Percentiles rank a stretch among this genome's conserved stretches.
phyloP scores from a whole-genome alignment of 2,797 vertebrate genomes.

The Chloroceryle inda region DNA sequence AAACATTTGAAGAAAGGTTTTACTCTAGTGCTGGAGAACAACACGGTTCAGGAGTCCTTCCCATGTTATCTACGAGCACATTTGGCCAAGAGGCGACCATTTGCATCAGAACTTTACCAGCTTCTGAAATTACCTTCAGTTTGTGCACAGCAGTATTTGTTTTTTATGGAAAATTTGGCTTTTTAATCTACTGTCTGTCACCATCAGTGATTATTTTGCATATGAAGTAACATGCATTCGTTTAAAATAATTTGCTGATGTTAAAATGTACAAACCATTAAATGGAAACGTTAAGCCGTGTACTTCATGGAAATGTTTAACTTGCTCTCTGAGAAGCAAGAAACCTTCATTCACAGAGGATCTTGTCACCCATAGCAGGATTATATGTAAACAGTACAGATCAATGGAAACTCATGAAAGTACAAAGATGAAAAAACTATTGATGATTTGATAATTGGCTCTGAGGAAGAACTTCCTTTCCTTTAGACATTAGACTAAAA shows the following conservation, averaged over 20 bases:
- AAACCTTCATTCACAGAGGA: neutral
- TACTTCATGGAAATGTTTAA: neutral
- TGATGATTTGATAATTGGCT: neutral
- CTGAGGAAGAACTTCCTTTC: neutral
- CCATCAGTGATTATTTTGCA: neutral
- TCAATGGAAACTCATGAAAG: neutral
- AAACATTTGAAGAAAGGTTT: neutral
- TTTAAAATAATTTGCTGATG: neutral
- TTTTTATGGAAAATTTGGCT: neutral
- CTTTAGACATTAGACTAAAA: neutral
- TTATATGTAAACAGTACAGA: neutral
- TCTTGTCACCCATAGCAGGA: neutral
- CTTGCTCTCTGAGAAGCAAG: neutral
- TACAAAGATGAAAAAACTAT: neutral
- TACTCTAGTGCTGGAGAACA: neutral
- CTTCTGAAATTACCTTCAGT: neutral
- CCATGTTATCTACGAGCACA: accelerated
- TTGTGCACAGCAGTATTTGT: neutral
- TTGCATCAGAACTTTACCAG: neutral
- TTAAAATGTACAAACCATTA: neutral
- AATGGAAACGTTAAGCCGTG: neutral
- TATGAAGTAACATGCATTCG: neutral
- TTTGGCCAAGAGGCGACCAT: neutral
- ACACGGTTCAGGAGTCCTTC: neutral
- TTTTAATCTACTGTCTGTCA: neutral